Conservation (phyloP, 2,888 invertebrate genomes). For the Tillus elongatus region DNA sequence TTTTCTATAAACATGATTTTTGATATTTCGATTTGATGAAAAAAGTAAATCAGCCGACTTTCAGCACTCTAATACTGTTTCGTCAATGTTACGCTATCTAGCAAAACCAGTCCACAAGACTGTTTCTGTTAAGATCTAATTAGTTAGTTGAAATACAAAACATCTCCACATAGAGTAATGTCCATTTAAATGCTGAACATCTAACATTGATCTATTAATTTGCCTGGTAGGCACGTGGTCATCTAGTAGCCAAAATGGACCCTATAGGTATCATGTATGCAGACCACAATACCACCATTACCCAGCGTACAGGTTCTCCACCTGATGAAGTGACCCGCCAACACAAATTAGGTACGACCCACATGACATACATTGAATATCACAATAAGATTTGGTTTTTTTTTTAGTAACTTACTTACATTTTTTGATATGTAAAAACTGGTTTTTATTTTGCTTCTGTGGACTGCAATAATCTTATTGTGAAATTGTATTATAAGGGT, state of each 20-base stretch:
- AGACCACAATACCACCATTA: slow-evolving; percentile 39
- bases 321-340: slow-evolving; percentile 54
- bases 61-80: too few relatives aligned
- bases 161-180: too few relatives aligned
- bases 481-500: slow-evolving; percentile 19
- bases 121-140: too few relatives aligned
- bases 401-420: slow-evolving; percentile 4
- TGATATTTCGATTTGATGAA: too few relatives aligned
- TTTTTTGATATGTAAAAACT: not conserved
- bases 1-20: too few relatives aligned
- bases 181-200: too few relatives aligned
- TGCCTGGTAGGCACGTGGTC: slow-evolving; percentile 57
- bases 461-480: slow-evolving; percentile 10
- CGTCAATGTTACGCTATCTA: too few relatives aligned
- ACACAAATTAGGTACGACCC: slow-evolving; percentile 53
- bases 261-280: slow-evolving; percentile 83
- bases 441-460: slow-evolving; percentile 17
- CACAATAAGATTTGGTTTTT: not conserved
- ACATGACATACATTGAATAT: not conserved
- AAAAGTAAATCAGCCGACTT: too few relatives aligned
- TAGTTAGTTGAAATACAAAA: too few relatives aligned
- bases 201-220: too few relatives aligned
- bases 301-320: slow-evolving; percentile 47
- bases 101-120: too few relatives aligned
- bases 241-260: slow-evolving; percentile 88